A percentile compares a stretch with the other conserved stretches of the same genome.
Evolutionary conservation across 2,797 vertebrate genomes (phyloP).

Genomic region (Adelosebastes latens): DNA sequence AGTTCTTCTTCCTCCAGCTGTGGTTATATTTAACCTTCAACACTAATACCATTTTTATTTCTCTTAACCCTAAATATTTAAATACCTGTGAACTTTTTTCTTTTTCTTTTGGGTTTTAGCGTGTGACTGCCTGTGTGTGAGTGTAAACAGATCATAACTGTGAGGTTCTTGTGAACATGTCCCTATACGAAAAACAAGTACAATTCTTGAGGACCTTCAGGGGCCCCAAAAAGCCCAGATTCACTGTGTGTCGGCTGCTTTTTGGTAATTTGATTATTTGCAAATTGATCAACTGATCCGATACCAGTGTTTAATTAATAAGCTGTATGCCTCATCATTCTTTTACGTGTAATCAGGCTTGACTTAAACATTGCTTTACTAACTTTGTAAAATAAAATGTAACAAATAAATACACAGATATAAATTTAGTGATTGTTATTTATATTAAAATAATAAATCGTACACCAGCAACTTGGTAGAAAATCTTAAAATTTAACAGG

Average conservation of each 20-base stretch:
- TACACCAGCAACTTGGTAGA: too few relatives aligned
- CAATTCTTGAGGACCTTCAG: constrained; percentile 16
- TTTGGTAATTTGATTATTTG: constrained; percentile 1
- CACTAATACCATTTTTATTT: constrained; percentile 78
- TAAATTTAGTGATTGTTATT: too few relatives aligned
- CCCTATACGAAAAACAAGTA: constrained; percentile 34
- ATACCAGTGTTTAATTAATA: too few relatives aligned
- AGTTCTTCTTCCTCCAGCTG: constrained; percentile 66
- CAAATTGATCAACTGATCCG: background rate
- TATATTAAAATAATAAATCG: too few relatives aligned
- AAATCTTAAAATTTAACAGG: too few relatives aligned
- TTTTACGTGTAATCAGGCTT: too few relatives aligned
- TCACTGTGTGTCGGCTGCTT: constrained; percentile 10
- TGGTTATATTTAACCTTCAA: constrained; percentile 74
- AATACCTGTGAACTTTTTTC: constrained; percentile 74
- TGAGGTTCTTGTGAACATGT: constrained; percentile 40
- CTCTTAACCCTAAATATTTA: constrained; percentile 79
- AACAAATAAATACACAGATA: too few relatives aligned
- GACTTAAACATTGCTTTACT: too few relatives aligned
- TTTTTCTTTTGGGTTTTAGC: constrained; percentile 62
- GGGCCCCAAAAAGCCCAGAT: background rate
- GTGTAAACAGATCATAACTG: constrained; percentile 35
- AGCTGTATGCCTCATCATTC: too few relatives aligned
- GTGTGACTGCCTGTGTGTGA: constrained; percentile 26
- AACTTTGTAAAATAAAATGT: too few relatives aligned